phyloP scores from a whole-genome alignment of 2,113 vertebrate genomes.

The Anolis carolinensis region DNA sequence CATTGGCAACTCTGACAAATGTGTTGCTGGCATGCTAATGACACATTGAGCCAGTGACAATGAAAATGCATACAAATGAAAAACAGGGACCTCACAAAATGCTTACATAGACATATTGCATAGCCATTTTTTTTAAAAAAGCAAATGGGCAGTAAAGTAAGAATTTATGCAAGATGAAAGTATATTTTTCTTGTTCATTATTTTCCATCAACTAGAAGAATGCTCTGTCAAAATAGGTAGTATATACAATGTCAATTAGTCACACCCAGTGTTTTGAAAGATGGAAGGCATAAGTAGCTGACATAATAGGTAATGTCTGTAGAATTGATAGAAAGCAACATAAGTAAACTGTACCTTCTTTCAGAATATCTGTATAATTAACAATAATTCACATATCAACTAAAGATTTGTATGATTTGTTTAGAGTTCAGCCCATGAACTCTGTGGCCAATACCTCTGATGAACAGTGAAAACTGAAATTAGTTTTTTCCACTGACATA shows the following conservation, averaged over 20 bases:
- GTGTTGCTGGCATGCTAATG: neutral
- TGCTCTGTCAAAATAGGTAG: neutral
- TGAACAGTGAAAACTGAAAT: neutral
- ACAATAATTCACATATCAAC: neutral
- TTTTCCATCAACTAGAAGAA: neutral
- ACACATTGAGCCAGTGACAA: neutral
- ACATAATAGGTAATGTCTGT: neutral
- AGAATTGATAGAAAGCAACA: neutral
- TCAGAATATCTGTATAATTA: neutral
- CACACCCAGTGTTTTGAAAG: neutral
- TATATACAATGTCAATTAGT: neutral
- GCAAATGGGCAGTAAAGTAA: neutral
- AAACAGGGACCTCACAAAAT: neutral
- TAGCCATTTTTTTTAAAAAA: neutral
- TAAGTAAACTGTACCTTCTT: neutral
- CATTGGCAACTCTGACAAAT: neutral
- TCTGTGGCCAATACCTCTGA: neutral
- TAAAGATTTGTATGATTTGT: neutral
- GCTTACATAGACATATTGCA: neutral
- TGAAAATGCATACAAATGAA: neutral
- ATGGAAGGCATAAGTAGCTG: neutral
- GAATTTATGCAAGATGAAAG: neutral
- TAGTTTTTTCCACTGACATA: too few species aligned
- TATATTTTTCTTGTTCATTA: constrained; percentile 2
- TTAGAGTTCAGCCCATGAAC: neutral